These are phyloP conservation scores for Maconellicoccus hirsutus DNA, from an alignment of 1,140 invertebrate genomes.

Conservation along the genomic window DNA sequence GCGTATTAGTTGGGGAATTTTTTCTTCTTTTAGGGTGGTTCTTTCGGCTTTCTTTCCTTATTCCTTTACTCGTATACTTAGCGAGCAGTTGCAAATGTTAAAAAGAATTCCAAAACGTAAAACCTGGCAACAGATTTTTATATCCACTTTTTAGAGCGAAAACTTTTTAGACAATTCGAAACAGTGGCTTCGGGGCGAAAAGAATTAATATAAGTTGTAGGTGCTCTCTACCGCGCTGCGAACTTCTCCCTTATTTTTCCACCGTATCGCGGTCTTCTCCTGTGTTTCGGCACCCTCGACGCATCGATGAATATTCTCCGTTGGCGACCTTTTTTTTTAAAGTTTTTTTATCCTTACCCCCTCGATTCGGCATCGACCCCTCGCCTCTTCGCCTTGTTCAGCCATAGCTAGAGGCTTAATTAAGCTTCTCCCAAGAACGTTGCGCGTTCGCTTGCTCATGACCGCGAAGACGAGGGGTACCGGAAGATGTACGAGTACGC, in stretches of 20 bases:
- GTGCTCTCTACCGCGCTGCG: background rate
- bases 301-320: background rate
- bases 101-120: background rate
- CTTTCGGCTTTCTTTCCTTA: no score
- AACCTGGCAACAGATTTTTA: background rate
- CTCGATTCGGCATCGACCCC: background rate
- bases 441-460: no score
- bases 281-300: background rate
- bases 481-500: background rate
- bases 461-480: background rate
- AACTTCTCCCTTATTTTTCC: background rate
- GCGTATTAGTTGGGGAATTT: slow-evolving; percentile 3
- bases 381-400: background rate
- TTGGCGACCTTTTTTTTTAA: no score
- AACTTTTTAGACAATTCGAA: background rate
- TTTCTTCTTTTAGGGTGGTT: background rate
- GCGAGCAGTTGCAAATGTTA: no score
- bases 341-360: background rate
- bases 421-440: no score
- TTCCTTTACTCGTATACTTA: no score
- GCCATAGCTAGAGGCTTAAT: no score
- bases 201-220: slow-evolving; percentile 1
- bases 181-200: background rate
- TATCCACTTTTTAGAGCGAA: slow-evolving; percentile 1
- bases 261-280: background rate